Evolutionary conservation across 2,113 vertebrate genomes (phyloP).

Genomic region (Stictonetta naevosa): DNA sequence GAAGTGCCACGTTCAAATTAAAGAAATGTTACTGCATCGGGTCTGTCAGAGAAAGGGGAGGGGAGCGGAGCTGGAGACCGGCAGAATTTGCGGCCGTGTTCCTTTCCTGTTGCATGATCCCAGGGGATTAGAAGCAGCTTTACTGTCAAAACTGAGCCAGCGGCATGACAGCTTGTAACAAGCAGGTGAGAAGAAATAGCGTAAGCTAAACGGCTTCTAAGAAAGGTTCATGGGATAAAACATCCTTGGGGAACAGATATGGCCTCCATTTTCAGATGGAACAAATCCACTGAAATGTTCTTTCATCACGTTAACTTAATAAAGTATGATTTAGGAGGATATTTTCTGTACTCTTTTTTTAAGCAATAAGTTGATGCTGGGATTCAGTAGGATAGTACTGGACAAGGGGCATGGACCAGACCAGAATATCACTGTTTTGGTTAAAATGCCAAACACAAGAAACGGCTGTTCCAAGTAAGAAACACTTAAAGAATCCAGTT

Average conservation of each 20-base stretch:
- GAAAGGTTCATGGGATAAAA: not conserved
- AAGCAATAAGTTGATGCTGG: not conserved
- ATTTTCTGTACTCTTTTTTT: not conserved
- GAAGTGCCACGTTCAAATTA: not conserved
- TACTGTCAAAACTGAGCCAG: not conserved
- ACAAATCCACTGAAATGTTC: not conserved
- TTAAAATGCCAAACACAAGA: not conserved
- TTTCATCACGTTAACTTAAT: not conserved
- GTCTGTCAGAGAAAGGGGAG: not conserved
- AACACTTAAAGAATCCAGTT: not conserved
- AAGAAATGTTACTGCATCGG: not conserved
- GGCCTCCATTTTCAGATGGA: not conserved
- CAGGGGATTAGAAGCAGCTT: not conserved
- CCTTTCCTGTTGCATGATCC: not conserved
- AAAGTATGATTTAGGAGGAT: not conserved
- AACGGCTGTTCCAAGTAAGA: not conserved
- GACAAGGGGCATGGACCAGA: not conserved
- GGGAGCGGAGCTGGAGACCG: rapidly evolving
- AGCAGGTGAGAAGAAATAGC: not conserved
- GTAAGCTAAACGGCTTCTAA: not conserved
- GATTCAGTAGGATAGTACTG: not conserved
- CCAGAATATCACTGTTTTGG: not conserved
- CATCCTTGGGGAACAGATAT: not conserved
- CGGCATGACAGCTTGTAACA: not conserved
- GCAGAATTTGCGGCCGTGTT: not conserved